phyloP scores from a whole-genome alignment of 2,888 invertebrate genomes.

The Aspidiotus destructor region DNA sequence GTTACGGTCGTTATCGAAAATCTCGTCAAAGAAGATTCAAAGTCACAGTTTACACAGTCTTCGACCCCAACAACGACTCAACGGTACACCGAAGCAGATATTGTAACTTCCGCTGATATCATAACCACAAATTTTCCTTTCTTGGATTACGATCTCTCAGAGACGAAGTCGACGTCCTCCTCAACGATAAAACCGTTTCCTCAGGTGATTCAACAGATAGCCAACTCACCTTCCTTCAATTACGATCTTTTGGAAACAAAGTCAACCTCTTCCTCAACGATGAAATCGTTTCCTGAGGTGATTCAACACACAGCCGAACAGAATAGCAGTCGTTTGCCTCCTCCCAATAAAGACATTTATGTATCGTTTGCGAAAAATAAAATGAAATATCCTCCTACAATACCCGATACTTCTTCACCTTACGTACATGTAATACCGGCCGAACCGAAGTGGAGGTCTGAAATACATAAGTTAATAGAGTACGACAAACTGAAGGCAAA shows the following conservation, averaged over 20 bases:
- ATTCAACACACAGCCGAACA: background rate
- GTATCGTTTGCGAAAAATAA: background rate
- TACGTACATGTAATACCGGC: background rate
- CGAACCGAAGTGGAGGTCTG: background rate
- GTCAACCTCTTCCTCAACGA: background rate
- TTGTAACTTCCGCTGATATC: background rate
- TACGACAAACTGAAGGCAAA: too few species aligned
- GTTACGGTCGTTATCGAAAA: constrained; percentile 21
- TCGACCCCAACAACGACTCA: background rate
- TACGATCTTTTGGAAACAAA: background rate
- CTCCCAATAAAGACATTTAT: background rate
- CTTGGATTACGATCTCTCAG: too few species aligned
- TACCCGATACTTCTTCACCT: background rate
- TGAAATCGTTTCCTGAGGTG: too few species aligned
- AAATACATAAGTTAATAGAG: background rate
- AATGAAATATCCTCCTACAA: background rate
- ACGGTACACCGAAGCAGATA: constrained; percentile 1
- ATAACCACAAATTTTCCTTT: too few species aligned
- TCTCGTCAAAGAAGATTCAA: background rate
- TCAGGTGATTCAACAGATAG: background rate
- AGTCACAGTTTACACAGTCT: background rate
- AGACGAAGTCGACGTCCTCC: too few species aligned
- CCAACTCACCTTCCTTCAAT: background rate
- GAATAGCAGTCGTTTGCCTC: background rate
- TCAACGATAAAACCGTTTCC: too few species aligned